These are phyloP conservation scores for Ceyx cyanopectus DNA, from an alignment of 2,113 vertebrate species.

Conservation along the genomic window DNA sequence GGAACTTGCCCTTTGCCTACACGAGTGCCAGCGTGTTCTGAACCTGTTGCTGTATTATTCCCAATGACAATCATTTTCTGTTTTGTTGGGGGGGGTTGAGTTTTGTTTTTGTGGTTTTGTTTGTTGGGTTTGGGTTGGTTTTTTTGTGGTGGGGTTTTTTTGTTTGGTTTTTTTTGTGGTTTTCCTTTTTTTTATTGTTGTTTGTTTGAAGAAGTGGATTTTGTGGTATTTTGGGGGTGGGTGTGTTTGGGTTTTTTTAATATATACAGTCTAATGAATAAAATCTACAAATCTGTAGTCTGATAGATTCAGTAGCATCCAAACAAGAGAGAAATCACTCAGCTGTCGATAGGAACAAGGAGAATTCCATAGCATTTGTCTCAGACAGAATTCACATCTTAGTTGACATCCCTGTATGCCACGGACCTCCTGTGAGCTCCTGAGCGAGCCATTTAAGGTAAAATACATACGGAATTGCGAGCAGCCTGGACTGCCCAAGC, in stretches of 20 bases:
- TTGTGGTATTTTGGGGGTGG: not conserved
- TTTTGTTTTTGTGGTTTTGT: no score
- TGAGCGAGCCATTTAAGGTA: not conserved
- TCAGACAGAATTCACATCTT: not conserved
- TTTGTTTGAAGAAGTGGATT: not conserved
- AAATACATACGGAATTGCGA: rapidly evolving
- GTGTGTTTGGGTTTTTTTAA: not conserved
- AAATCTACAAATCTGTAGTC: not conserved
- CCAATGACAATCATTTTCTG: rapidly evolving
- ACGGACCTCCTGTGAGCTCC: not conserved
- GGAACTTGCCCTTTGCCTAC: no score
- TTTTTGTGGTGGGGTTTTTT: no score
- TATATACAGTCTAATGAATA: rapidly evolving
- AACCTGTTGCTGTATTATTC: not conserved
- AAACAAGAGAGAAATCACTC: not conserved
- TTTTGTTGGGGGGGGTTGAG: no score
- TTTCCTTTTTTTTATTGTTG: not conserved
- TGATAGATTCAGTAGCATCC: not conserved
- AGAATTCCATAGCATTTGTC: not conserved
- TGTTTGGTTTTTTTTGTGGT: no score
- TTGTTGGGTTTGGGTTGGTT: no score
- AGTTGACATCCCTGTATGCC: not conserved
- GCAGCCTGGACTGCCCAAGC: not conserved
- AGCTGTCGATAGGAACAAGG: not conserved
- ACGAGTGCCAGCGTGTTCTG: rapidly evolving